Evolutionary conservation across 2,113 vertebrate genomes (phyloP), one percentile per base, ranked within the genome.

Genomic region (Nyctibius bracteatus): DNA sequence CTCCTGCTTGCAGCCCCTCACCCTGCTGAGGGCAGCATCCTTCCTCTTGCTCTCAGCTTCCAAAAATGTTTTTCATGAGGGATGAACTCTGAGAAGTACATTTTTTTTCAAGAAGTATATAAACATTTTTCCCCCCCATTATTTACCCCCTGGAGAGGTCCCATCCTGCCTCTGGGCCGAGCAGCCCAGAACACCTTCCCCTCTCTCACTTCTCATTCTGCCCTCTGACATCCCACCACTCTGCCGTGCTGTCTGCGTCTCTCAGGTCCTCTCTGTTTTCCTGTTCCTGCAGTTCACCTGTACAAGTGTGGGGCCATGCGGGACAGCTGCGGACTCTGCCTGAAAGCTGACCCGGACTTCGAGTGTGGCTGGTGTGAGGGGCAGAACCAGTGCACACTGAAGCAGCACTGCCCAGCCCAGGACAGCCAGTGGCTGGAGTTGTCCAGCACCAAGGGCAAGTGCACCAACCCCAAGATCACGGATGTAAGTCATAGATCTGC

Each of bases 301-400:
- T 99, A 99, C 96, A 99, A 99, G 92, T 99, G 99, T 0, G 99
- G 99, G 20, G 99, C 99, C 74, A 99, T 99, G 97, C 96, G 99
- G 1, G 98, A 99, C 91, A 99, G 99, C 98, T 99, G 99, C 0
- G 99, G 99, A 52, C 96, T 99, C 95, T 99, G 99, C 97, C 98
- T 99, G 94, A 99, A 99, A 97, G 99, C 99, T 0, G 99, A 99
- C 95, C 99, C 99, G 0, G 98, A 99, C 87, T 99, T 99, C 4
- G 98, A 99, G 62, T 99, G 99, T 0, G 99, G 99, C 82, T 99
- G 99, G 99, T 99, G 99, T 44, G 99, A 99, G 95, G 98, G 97
- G 2, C 99, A 99, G 95, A 98, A 98, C 92, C 99, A 99, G 95
- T 99, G 99, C 94, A 99, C 99, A 0, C 98, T 99, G 90, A 99